phyloP scores from a whole-genome alignment of 53 echinoderm and acorn worm genomes.

The Echinarachnius parma region DNA sequence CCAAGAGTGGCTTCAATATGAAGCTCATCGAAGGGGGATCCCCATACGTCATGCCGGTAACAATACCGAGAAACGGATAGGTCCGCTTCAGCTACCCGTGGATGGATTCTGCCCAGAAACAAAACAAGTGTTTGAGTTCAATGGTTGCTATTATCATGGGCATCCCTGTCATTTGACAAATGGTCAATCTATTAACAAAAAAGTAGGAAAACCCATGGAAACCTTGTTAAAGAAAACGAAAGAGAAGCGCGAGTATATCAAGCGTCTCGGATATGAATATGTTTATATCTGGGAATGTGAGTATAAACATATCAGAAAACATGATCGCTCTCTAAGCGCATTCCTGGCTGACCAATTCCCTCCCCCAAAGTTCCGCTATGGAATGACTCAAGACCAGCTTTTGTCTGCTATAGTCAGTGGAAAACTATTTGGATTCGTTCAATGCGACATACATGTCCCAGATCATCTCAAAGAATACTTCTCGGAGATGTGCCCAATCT shows the following conservation, averaged over 20 bases:
- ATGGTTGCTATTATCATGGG: conserved; percentile 58
- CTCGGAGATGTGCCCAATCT: too few relatives aligned
- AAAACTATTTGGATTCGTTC: too few relatives aligned
- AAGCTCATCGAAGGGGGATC: background rate
- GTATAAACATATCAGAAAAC: background rate
- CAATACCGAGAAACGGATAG: conserved; percentile 38
- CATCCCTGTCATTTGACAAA: conserved; percentile 34
- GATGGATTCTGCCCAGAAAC: conserved; percentile 55
- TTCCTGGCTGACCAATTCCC: background rate
- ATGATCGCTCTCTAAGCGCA: background rate
- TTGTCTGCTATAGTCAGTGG: background rate
- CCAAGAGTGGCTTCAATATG: conserved; percentile 7
- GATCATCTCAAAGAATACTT: too few relatives aligned
- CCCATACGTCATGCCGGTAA: conserved; percentile 34
- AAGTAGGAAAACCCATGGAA: background rate
- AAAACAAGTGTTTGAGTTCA: conserved; percentile 48
- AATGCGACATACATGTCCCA: too few relatives aligned
- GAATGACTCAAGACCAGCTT: background rate
- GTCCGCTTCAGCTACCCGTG: conserved; percentile 21
- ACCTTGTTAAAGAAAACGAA: conserved; percentile 11
- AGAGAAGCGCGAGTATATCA: conserved; percentile 15
- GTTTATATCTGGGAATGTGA: too few relatives aligned
- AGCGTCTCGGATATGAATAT: background rate
- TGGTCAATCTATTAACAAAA: background rate
- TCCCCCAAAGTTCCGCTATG: background rate